Base-by-base conservation (phyloP, 2,888 invertebrate genomes). In the Pachycephus smyrnensis region DNA sequence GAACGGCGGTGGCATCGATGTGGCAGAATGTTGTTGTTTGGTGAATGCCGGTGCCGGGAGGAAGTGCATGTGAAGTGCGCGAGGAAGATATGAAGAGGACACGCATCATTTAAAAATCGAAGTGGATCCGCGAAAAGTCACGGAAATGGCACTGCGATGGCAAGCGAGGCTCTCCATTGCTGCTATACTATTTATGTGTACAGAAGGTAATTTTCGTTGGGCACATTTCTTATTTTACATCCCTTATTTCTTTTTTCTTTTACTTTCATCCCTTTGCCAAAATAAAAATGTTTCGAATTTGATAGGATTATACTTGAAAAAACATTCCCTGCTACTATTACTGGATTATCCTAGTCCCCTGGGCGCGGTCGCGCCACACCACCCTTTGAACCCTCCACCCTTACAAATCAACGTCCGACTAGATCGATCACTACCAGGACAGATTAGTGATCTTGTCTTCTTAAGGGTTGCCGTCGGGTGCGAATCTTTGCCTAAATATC, bases 71-170 rank as follows among this genome's bases (percentile, higher is more conserved):
- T 23, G 74, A 32, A 36, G 37, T 33, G 74, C 74, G 74, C 12
- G 23, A 12, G 12, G 74, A 74, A 74, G 33, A 30, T 30, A 33
- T 33, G 74, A 68, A 37, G 76, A 69, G 73, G 69, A 37, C 55
- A 30, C 75, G 73, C 33, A 55, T 68, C 68, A 15, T 33, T 68
- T 73, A 15, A 71, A 71, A 77, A 76, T 75, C 75, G 71, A 77
- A 77, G 75, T 35, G 75, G 77, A 75, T 80, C 80, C 75, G 73
- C 80, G 75, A 85, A 86, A 84, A 84, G 76, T 82, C 82, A 82
- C 83, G 87, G 90, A 90, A 86, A 91, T 91, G 91, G 91, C 90
- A 89, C 84, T 91, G 86, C 88, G 90, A 90, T 91, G 91, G 91
- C 91, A 91, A 86, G 88, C 91, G 85, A 89, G 91, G 83, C 89